Conservation (phyloP, 2,797 vertebrate species). For the Typhlichthys subterraneus region DNA sequence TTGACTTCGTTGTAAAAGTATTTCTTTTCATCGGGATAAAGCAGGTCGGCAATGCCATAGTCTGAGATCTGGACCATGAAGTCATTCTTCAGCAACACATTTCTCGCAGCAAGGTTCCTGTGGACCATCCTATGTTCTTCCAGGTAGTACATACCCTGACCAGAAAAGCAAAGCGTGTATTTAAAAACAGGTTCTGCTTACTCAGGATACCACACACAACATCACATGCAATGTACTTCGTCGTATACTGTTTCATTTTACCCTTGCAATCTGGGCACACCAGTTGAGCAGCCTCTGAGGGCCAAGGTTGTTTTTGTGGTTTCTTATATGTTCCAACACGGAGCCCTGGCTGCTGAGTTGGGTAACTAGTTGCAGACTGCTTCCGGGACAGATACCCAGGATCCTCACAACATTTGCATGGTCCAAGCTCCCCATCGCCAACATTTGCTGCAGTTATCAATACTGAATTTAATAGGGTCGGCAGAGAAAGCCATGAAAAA, state of each 20-base stretch:
- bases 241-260: constrained; percentile 53
- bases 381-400: constrained; percentile 88
- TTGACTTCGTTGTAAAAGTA: constrained; percentile 89
- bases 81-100: constrained; percentile 90
- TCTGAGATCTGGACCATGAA: constrained; percentile 92
- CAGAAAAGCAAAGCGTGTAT: neutral
- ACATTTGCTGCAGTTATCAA: constrained; percentile 83
- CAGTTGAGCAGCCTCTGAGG: constrained; percentile 95
- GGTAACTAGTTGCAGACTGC: constrained; percentile 87
- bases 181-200: neutral
- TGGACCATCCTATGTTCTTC: constrained; percentile 95
- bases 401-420: constrained; percentile 87
- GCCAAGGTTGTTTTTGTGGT: constrained; percentile 77
- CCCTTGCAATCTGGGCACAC: constrained; percentile 98
- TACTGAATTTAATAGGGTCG: constrained; percentile 1
- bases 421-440: constrained; percentile 88
- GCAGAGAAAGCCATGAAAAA: neutral
- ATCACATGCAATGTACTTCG: neutral
- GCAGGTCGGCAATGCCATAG: constrained; percentile 90
- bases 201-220: neutral
- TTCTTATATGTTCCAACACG: constrained; percentile 86
- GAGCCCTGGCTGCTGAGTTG: constrained; percentile 87
- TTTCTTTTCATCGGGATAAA: constrained; percentile 93
- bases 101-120: constrained; percentile 91
- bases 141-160: constrained; percentile 94